Conservation (phyloP, 2,888 invertebrate genomes). For the Epinotia brunnichana region DNA sequence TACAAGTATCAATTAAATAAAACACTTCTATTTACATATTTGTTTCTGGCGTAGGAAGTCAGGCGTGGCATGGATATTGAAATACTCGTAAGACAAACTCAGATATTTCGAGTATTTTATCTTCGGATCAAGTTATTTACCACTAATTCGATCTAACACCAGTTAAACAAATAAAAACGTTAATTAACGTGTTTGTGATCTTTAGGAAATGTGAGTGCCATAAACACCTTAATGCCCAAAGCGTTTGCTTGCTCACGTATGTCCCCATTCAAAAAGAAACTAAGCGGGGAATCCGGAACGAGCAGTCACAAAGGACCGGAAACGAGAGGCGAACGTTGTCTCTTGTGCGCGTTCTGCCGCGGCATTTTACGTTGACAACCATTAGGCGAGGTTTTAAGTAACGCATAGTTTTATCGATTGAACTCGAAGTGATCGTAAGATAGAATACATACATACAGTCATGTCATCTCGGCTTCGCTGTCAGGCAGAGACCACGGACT, state of each 20-base stretch:
- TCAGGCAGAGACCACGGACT: no score
- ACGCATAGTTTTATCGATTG: constrained; percentile 12
- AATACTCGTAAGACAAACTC: no score
- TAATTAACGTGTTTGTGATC: constrained; percentile 32
- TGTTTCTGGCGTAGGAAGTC: not conserved
- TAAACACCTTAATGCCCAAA: constrained; percentile 42
- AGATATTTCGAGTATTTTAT: not conserved
- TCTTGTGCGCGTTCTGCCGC: constrained; percentile 30
- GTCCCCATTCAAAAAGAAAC: constrained; percentile 42
- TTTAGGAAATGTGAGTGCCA: constrained; percentile 34
- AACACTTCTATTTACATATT: no score
- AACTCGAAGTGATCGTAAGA: not conserved
- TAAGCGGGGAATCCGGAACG: constrained; percentile 40
- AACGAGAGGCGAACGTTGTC: constrained; percentile 43
- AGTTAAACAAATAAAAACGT: constrained; percentile 10
- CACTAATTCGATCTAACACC: not conserved
- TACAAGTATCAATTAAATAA: no score
- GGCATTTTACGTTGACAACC: constrained; percentile 31
- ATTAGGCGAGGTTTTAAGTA: constrained; percentile 29
- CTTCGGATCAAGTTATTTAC: not conserved
- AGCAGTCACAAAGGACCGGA: constrained; percentile 45
- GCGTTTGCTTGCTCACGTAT: constrained; percentile 43
- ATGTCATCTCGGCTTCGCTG: no score
- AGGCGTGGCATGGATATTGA: not conserved
- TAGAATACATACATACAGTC: not conserved